phyloP scores from a whole-genome alignment of 2,888 invertebrate species.

The Flexamia atlantica region DNA sequence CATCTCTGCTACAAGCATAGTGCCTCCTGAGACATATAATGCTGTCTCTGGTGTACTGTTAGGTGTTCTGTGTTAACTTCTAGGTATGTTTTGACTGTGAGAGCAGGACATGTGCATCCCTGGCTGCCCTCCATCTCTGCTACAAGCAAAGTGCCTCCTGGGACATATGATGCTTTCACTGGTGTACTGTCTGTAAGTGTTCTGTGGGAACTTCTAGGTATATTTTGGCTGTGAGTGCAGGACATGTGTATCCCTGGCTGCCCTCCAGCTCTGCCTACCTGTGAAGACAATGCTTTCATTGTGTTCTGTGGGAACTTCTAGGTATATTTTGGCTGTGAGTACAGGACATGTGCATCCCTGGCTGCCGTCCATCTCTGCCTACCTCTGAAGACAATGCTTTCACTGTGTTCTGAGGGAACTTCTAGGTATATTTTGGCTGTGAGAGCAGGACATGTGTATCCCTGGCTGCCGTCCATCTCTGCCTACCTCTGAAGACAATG shows the following conservation, averaged over 20 bases:
- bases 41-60: too few relatives aligned
- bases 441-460: conserved; percentile 75
- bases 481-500: too few relatives aligned
- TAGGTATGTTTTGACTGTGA: conserved; percentile 70
- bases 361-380: conserved; percentile 80
- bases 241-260: conserved; percentile 77
- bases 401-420: conserved; percentile 60
- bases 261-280: conserved; percentile 81
- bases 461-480: conserved; percentile 79
- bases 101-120: conserved; percentile 75
- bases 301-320: too few relatives aligned
- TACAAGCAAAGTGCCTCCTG: conserved; percentile 79
- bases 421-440: conserved; percentile 71
- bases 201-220: conserved; percentile 73
- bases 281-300: too few relatives aligned
- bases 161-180: too few relatives aligned
- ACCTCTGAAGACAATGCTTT: too few relatives aligned
- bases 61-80: too few relatives aligned
- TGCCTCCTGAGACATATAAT: conserved; percentile 81
- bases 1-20: conserved; percentile 80
- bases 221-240: conserved; percentile 67
- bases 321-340: conserved; percentile 69
- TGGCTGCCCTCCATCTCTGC: conserved; percentile 79
- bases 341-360: conserved; percentile 76
- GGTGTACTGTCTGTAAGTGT: too few relatives aligned